Percentiles rank a stretch among this genome's conserved stretches.
These are phyloP conservation scores for Campylomormyrus numenius DNA, from an alignment of 2,113 vertebrate genomes.

Conservation along the genomic window DNA sequence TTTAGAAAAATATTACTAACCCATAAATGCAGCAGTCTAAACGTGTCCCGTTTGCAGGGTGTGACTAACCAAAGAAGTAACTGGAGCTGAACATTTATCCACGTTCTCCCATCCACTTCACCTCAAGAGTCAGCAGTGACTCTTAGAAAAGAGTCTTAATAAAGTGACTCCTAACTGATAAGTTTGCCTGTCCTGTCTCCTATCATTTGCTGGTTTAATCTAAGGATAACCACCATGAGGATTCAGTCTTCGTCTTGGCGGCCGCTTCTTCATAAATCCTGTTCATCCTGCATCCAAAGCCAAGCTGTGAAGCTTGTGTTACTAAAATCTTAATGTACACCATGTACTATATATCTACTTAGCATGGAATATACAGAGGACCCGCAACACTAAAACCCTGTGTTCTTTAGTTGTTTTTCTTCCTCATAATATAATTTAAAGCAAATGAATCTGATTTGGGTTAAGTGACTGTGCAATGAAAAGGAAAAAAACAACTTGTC, in stretches of 20 bases:
- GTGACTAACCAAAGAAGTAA: slow-evolving; percentile 26
- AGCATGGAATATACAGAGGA: neutral
- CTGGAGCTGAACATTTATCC: slow-evolving; percentile 16
- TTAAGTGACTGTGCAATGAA: slow-evolving; percentile 11
- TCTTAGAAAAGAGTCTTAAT: neutral
- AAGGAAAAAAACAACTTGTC: slow-evolving; percentile 8
- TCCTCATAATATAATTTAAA: slow-evolving; percentile 23
- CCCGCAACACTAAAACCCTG: neutral
- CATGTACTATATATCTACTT: neutral
- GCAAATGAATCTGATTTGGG: slow-evolving; percentile 19
- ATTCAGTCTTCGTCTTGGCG: neutral
- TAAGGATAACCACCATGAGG: slow-evolving; percentile 4
- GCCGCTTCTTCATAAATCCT: slow-evolving; percentile 4
- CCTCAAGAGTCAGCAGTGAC: neutral
- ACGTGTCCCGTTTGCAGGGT: neutral
- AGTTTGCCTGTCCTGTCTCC: slow-evolving; percentile 30
- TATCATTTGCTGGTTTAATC: slow-evolving; percentile 24
- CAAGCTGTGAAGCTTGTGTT: slow-evolving; percentile 10
- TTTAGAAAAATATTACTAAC: slow-evolving; percentile 28
- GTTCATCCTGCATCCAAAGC: slow-evolving; percentile 9
- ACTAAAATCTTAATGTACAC: neutral
- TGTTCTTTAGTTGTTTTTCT: slow-evolving; percentile 14
- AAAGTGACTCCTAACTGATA: slow-evolving; percentile 33
- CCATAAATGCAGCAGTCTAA: slow-evolving; percentile 28
- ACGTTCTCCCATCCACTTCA: neutral